phyloP scores from a whole-genome alignment of 2,888 invertebrate genomes.

The Aleiodes testaceus region DNA sequence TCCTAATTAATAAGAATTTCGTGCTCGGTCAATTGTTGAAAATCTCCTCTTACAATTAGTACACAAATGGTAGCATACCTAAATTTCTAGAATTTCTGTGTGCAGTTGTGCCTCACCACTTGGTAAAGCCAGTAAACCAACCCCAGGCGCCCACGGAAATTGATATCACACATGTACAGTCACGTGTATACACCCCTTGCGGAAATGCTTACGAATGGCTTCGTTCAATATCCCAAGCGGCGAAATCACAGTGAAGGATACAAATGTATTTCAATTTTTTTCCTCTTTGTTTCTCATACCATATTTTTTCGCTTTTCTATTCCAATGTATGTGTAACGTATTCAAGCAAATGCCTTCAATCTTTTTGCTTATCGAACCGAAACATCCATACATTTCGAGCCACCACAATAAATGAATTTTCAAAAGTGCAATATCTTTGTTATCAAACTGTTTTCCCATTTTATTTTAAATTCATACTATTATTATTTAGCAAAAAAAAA shows the following conservation, averaged over 20 bases:
- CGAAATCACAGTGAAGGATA: conserved; percentile 29
- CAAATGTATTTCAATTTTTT: conserved; percentile 19
- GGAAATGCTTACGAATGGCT: conserved; percentile 41
- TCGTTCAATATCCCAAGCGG: conserved; percentile 51
- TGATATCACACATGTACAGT: conserved; percentile 43
- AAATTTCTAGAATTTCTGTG: conserved; percentile 16
- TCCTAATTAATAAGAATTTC: too few species aligned
- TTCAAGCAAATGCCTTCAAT: conserved; percentile 25
- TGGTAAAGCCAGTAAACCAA: conserved; percentile 14
- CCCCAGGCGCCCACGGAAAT: conserved; percentile 40
- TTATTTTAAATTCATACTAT: background rate
- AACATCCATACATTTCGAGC: background rate
- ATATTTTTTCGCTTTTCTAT: background rate
- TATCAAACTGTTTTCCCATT: background rate
- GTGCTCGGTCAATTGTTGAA: conserved; percentile 3
- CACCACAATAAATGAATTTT: conserved; percentile 10
- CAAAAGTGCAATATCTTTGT: conserved; percentile 1
- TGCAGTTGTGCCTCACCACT: background rate
- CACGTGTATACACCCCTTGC: conserved; percentile 5
- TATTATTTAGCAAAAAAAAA: background rate
- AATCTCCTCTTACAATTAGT: conserved; percentile 11
- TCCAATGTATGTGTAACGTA: conserved; percentile 7
- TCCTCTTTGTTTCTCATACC: conserved; percentile 13
- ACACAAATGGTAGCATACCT: background rate
- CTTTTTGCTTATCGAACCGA: conserved; percentile 14